Evolutionary conservation across 2,888 invertebrate genomes (phyloP), one percentile per base, ranked within the genome.

Genomic region (Hirtodrosophila cameraria): DNA sequence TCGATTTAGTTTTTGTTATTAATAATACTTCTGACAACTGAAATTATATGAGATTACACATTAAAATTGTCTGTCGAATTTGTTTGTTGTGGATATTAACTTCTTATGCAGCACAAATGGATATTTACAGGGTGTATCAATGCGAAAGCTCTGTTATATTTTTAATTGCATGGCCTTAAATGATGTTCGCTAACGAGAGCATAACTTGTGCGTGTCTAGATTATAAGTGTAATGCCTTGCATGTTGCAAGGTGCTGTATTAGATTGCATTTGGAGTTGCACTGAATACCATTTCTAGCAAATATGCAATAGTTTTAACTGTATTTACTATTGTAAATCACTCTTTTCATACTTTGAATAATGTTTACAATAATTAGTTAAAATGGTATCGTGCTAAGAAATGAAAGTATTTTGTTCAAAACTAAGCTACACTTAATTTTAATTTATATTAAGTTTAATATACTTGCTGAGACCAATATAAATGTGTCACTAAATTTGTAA

Each of bases 121-220:
- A 8, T 12, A 20, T 1, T 5, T 20, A 28, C 31, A 52, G 50
- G 57, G 67, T 71, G 46, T 71, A 46, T 33, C 0, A 13, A 5
- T 13, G 12, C 30, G 35, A 12, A 20, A 1, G 7, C 11, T 12
- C 8, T 1, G 11, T 12, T 2, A 36, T 1, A 11, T 39, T 23
- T 6, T 13, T 7, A 33, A 20, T 28, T 42, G 28, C 27, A 50
- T 38, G 45, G 16, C 43, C 41, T 31, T 38, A 27, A 50, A 49
- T 69, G 48, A 61, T 67, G 62, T 65, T 65, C 66, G 80, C 61
- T 79, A 79, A 80, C 84, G 86, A 86, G 84, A 86, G 86, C 80
- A 80, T 80, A 80, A 71, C 69, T 68, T 64, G 60, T 77, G 78
- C 75, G 72, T 70, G 75, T 70, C 41, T 36, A 58, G 71, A 71